These are phyloP conservation scores for Pygathrix nemaeus DNA, from an alignment of 2,113 vertebrate genomes.

Conservation along the genomic window DNA sequence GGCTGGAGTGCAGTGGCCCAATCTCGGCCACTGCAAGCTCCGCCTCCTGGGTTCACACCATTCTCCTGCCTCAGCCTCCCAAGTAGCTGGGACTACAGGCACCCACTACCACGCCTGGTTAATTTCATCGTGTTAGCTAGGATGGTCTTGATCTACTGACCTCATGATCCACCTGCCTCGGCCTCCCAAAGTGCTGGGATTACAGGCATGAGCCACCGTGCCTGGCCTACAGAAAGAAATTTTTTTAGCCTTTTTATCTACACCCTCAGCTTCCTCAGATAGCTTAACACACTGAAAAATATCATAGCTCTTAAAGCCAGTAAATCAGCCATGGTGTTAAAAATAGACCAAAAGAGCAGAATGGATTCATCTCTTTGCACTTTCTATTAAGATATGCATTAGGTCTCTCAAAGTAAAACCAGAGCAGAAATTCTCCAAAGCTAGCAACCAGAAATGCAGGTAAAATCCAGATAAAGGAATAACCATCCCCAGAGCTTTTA, in stretches of 20 bases:
- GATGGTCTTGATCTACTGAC: too few species aligned
- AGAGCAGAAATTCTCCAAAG: background rate
- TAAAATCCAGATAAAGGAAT: background rate
- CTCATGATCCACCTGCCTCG: too few species aligned
- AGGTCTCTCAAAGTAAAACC: background rate
- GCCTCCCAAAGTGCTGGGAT: too few species aligned
- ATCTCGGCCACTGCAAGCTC: too few species aligned
- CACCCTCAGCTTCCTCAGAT: background rate
- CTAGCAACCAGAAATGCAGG: background rate
- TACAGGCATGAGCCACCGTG: too few species aligned
- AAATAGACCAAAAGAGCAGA: background rate
- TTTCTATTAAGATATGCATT: background rate
- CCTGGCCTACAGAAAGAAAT: background rate
- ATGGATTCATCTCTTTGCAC: background rate
- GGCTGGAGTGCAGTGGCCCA: too few species aligned
- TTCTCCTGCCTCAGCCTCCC: too few species aligned
- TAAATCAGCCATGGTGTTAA: background rate
- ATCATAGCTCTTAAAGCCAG: background rate
- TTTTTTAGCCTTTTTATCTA: background rate
- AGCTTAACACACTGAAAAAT: background rate
- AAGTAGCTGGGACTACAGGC: too few species aligned
- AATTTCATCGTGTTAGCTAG: too few species aligned
- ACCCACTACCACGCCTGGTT: rapidly evolving
- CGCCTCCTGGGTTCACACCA: too few species aligned
- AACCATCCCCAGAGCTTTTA: background rate